A percentile compares a stretch with the other conserved stretches of the same genome.
These are phyloP conservation scores for Nesometra sesokonis DNA, from an alignment of 35 echinoderm and acorn worm species.

Conservation along the genomic window DNA sequence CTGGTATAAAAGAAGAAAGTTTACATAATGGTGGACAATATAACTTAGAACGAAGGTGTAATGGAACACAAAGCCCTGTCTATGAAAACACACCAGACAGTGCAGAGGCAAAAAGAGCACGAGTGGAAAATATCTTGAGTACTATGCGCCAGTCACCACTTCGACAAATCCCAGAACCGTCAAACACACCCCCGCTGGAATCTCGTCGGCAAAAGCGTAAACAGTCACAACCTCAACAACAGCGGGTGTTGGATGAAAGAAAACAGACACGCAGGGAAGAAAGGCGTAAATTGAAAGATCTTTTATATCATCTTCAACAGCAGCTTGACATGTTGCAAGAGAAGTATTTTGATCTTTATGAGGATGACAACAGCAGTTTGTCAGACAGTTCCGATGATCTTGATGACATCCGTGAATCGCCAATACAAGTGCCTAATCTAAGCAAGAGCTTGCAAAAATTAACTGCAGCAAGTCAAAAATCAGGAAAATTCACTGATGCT, in stretches of 20 bases:
- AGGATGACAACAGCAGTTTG: constrained; percentile 54
- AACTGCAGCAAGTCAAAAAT: background rate
- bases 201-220: constrained; percentile 59
- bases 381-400: constrained; percentile 56
- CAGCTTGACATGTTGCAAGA: constrained; percentile 84
- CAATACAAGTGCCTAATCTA: background rate
- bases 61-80: constrained; percentile 15
- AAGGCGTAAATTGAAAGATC: constrained; percentile 41
- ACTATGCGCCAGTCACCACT: constrained; percentile 71
- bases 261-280: constrained; percentile 42
- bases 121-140: constrained; percentile 96
- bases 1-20: background rate
- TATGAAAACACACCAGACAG: constrained; percentile 40
- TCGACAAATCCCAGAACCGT: background rate
- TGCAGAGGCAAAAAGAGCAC: constrained; percentile 76
- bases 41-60: background rate
- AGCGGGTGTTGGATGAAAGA: constrained; percentile 30
- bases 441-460: background rate
- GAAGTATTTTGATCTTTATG: constrained; percentile 75
- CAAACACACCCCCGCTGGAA: constrained; percentile 22
- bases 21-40: background rate
- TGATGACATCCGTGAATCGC: constrained; percentile 70
- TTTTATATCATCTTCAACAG: constrained; percentile 68
- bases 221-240: constrained; percentile 76
- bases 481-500: constrained; percentile 4